phyloP scores from a whole-genome alignment of 2,888 invertebrate genomes.

The Villa cingulata region DNA sequence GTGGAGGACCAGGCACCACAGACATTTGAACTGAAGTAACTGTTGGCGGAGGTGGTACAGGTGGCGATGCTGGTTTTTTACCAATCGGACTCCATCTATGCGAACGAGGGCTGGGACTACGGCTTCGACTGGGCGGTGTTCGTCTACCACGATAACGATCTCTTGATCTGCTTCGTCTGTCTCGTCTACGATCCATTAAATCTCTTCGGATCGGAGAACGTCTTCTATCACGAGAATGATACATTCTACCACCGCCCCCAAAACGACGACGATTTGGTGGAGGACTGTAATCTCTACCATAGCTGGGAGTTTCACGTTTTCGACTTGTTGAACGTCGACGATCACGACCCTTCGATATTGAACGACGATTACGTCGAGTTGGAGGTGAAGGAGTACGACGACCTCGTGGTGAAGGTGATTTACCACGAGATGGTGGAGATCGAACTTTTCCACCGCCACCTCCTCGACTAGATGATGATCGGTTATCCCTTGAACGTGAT shows the following conservation, averaged over 20 bases:
- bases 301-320: conserved; percentile 11
- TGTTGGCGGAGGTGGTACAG: conserved; percentile 15
- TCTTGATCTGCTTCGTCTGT: conserved; percentile 15
- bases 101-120: conserved; percentile 23
- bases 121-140: conserved; percentile 22
- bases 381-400: conserved; percentile 27
- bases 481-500: not conserved
- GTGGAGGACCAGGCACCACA: conserved; percentile 14
- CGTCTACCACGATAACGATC: conserved; percentile 21
- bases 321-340: conserved; percentile 17
- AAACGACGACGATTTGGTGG: conserved; percentile 24
- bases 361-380: conserved; percentile 1
- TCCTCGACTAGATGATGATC: not conserved
- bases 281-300: conserved; percentile 25
- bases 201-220: conserved; percentile 21
- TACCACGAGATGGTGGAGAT: conserved; percentile 12
- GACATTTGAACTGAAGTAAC: conserved; percentile 11
- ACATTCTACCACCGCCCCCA: conserved; percentile 14
- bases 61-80: conserved; percentile 17
- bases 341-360: conserved; percentile 11
- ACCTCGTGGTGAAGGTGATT: conserved; percentile 15
- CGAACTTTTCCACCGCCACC: not conserved
- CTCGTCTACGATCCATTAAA: conserved; percentile 17
- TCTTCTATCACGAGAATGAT: conserved; percentile 24
- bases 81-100: conserved; percentile 19